Base-by-base conservation (phyloP, 2,797 vertebrate genomes). In the Epinephelus coioides region DNA sequence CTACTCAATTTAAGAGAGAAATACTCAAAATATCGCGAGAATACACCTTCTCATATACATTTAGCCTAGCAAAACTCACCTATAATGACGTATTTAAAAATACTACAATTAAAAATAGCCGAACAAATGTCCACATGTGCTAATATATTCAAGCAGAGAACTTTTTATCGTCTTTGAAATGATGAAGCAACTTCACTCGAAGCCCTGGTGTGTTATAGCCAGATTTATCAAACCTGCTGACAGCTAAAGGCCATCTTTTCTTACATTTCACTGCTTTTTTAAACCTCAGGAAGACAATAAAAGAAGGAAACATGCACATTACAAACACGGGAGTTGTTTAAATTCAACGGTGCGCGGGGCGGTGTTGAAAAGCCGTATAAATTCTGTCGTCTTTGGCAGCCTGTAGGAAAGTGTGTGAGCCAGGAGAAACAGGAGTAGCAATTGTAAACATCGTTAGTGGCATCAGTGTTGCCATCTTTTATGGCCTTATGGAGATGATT, bases 391-490 rank as follows among this genome's bases (percentile, higher is more conserved):
- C 79, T 73, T 80, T 88, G 81, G 69, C 73, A 51, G 54, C 46
- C 10, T 63, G 57, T 5, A 10, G 67, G 43, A 74, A 85, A 81
- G 76, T 6, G 21, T 54, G 50, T 17, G 72, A 84, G 69, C 75
- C 78, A 84, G 76, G 66, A 81, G 57, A 71, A 89, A 84, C 75
- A 76, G 61, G 55, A 44, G 64, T 18, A 60, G 78, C 69, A 57
- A 63, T 61, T 76, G 54, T 62, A 83, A 90, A 87, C 81, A 82
- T 9, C 25, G 65, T 72, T 77, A 79, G 72, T 70, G 77, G 63
- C 82, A 87, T 82, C 1, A 19, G 46, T 53, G 6, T 67, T 66
- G 46, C 79, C 66, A 68, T 76, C 61, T 72, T 82, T 91, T 75
- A 78, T 44, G 50, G 64, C 50, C 76, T 2, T 9, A 51, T 81